Evolutionary conservation across 2,797 vertebrate species (phyloP).

Genomic region (Distichodus sexfasciatus): DNA sequence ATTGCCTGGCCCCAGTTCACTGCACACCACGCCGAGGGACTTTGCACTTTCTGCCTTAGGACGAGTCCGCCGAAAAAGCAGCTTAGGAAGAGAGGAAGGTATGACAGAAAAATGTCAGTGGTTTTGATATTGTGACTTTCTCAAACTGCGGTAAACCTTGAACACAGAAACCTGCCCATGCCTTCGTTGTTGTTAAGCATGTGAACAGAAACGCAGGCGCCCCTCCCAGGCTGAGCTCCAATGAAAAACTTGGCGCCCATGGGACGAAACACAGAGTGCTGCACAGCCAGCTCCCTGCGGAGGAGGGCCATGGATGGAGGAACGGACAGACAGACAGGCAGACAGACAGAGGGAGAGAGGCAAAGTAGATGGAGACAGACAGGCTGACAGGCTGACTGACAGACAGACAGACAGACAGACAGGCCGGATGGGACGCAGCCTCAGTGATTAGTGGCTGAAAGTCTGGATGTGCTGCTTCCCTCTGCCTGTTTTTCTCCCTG

Average conservation of each 20-base stretch:
- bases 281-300: slow-evolving; percentile 34
- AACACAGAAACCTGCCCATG: too few relatives aligned
- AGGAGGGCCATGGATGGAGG: slow-evolving; percentile 32
- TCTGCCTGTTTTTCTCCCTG: slow-evolving; percentile 29
- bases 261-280: slow-evolving; percentile 33
- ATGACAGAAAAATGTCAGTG: too few relatives aligned
- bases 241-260: slow-evolving; percentile 24
- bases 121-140: too few relatives aligned
- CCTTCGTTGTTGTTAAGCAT: background rate
- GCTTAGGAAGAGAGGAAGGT: too few relatives aligned
- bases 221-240: slow-evolving; percentile 25
- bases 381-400: slow-evolving; percentile 11
- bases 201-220: slow-evolving; percentile 27
- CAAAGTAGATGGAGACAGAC: slow-evolving; percentile 16
- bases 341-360: background rate
- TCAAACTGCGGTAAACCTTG: too few relatives aligned
- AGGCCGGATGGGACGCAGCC: slow-evolving; percentile 22
- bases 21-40: too few relatives aligned
- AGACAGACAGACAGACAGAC: slow-evolving; percentile 14
- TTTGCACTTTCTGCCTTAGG: too few relatives aligned
- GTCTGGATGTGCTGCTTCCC: slow-evolving; percentile 42
- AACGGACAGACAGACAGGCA: slow-evolving; percentile 3
- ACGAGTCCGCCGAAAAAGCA: too few relatives aligned
- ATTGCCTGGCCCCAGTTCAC: too few relatives aligned
- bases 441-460: slow-evolving; percentile 43